phyloP scores from a whole-genome alignment of 2,888 invertebrate species.

The Tachystola acroxantha region DNA sequence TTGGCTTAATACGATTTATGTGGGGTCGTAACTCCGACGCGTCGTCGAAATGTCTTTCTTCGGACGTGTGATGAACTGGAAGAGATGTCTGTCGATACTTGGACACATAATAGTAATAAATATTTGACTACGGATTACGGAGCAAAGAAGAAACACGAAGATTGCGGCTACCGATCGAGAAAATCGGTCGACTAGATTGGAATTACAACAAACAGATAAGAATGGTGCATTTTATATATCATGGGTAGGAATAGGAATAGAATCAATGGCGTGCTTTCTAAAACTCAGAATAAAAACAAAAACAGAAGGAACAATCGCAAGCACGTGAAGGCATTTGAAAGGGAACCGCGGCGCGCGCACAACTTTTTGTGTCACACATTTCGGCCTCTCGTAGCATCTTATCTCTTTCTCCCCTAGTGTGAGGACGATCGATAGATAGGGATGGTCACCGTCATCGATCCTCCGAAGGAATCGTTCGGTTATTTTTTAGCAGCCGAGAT shows the following conservation, averaged over 20 bases:
- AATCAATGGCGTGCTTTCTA: neutral
- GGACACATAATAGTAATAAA: too few species aligned
- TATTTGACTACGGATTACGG: neutral
- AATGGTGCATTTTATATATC: too few species aligned
- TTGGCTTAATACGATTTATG: slow-evolving; percentile 30
- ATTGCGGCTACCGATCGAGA: too few species aligned
- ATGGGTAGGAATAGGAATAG: too few species aligned
- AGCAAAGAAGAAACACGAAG: too few species aligned
- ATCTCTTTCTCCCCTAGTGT: slow-evolving; percentile 46
- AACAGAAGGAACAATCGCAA: slow-evolving; percentile 38
- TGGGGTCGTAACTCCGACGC: slow-evolving; percentile 26
- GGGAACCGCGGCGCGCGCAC: slow-evolving; percentile 30
- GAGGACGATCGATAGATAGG: slow-evolving; percentile 49
- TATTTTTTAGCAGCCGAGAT: slow-evolving; percentile 70
- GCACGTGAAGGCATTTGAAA: slow-evolving; percentile 56
- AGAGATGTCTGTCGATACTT: too few species aligned
- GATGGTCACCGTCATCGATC: slow-evolving; percentile 26
- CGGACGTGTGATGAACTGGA: too few species aligned
- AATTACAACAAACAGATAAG: too few species aligned
- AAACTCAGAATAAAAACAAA: slow-evolving; percentile 20
- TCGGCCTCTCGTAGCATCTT: slow-evolving; percentile 42
- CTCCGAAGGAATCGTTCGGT: slow-evolving; percentile 56
- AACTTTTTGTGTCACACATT: slow-evolving; percentile 19
- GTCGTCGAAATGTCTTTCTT: slow-evolving; percentile 12
- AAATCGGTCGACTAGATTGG: too few species aligned